phyloP scores from a whole-genome alignment of 1,140 invertebrate species.

The Cardiocondyla obscurior region DNA sequence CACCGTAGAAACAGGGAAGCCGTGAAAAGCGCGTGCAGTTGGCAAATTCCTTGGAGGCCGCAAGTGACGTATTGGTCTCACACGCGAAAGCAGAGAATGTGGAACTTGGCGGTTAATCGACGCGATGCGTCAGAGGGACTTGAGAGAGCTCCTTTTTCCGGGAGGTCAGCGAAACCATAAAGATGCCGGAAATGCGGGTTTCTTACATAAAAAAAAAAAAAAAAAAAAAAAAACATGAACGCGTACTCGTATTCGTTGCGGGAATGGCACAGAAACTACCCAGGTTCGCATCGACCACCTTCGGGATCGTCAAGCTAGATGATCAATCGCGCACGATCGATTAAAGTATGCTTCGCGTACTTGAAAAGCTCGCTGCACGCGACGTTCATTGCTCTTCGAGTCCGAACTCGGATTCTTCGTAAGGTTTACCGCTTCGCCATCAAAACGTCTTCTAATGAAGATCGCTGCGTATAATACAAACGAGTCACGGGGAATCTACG shows the following conservation, averaged over 20 bases:
- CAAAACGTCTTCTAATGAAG: slow-evolving; percentile 59
- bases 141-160: slow-evolving; percentile 47
- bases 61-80: slow-evolving; percentile 41
- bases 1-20: not conserved
- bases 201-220: slow-evolving; percentile 13
- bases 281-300: slow-evolving; percentile 48
- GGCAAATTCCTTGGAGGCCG: slow-evolving; percentile 52
- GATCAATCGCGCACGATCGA: slow-evolving; percentile 62
- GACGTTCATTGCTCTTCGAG: slow-evolving; percentile 59
- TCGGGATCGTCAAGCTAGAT: slow-evolving; percentile 16
- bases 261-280: not conserved
- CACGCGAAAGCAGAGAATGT: slow-evolving; percentile 62
- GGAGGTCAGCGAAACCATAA: slow-evolving; percentile 61
- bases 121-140: slow-evolving; percentile 39
- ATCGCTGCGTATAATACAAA: slow-evolving; percentile 40
- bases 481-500: slow-evolving; percentile 42
- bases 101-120: slow-evolving; percentile 68
- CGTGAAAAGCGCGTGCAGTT: slow-evolving; percentile 35
- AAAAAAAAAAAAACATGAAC: too few relatives aligned
- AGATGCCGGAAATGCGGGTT: slow-evolving; percentile 67
- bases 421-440: not conserved
- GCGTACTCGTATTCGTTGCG: slow-evolving; percentile 23
- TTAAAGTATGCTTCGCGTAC: slow-evolving; percentile 53
- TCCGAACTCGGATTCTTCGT: slow-evolving; percentile 32
- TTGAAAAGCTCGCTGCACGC: slow-evolving; percentile 49